phyloP scores from a whole-genome alignment of 2,888 invertebrate species.

The Piscicola geometra region DNA sequence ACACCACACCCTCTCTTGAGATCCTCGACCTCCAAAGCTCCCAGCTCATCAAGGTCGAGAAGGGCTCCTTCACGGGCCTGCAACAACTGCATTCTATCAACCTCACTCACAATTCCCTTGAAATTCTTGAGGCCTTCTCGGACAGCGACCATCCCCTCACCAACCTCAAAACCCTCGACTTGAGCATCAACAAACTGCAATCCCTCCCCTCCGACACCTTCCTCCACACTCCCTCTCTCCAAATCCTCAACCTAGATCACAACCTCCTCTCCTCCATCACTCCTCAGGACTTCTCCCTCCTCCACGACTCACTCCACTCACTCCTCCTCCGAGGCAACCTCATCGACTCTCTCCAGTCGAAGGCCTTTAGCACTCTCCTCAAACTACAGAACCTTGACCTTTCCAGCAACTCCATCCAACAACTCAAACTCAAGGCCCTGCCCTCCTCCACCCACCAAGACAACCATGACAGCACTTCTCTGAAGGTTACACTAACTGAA shows the following conservation, averaged over 20 bases:
- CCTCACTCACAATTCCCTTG: neutral
- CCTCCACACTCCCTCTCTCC: neutral
- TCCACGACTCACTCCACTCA: neutral
- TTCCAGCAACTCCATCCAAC: neutral
- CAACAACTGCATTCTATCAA: neutral
- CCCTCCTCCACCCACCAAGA: neutral
- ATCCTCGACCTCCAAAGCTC: neutral
- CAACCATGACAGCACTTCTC: no score
- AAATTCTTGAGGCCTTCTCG: neutral
- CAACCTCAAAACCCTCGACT: neutral
- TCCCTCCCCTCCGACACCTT: neutral
- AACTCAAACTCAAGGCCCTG: neutral
- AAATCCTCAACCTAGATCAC: neutral
- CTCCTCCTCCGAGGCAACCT: conserved; percentile 5
- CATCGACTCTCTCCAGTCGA: neutral
- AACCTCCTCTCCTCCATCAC: neutral
- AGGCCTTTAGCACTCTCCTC: neutral
- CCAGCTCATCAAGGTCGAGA: neutral
- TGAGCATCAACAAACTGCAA: neutral
- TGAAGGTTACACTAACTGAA: no score
- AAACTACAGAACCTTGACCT: neutral
- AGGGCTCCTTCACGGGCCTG: neutral
- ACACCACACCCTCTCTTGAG: neutral
- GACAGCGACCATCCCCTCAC: neutral
- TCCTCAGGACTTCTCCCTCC: neutral